Conservation (phyloP, 2,888 invertebrate genomes). For the Dryobotodes eremita region DNA sequence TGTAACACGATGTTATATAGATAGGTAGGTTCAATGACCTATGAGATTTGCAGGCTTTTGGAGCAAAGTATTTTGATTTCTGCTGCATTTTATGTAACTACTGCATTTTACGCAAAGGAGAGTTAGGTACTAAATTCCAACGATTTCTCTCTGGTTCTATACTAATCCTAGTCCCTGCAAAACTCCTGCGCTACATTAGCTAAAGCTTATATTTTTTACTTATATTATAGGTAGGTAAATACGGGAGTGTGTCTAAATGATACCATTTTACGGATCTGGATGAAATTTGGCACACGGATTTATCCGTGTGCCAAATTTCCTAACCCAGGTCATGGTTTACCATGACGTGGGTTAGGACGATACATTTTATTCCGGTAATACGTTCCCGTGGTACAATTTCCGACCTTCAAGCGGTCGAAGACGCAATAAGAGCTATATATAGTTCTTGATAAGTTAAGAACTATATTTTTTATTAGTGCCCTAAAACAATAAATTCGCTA, state of each 20-base stretch:
- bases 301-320: no score
- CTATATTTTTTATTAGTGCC: no score
- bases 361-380: no score
- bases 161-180: not conserved
- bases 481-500: not conserved
- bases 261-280: no score
- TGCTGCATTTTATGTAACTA: not conserved
- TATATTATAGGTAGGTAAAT: not conserved
- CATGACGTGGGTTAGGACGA: not conserved
- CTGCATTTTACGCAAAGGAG: not conserved
- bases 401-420: no score
- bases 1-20: conserved; percentile 3
- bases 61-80: not conserved
- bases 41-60: not conserved
- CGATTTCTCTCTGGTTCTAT: not conserved
- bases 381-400: no score
- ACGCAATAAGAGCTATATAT: no score
- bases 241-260: not conserved
- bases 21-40: not conserved
- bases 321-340: no score
- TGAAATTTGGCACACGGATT: not conserved
- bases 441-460: no score
- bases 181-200: not conserved
- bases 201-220: not conserved
- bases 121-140: not conserved